Base-by-base conservation (phyloP, 1,140 invertebrate genomes). In the Drosophila sturtevanti region DNA sequence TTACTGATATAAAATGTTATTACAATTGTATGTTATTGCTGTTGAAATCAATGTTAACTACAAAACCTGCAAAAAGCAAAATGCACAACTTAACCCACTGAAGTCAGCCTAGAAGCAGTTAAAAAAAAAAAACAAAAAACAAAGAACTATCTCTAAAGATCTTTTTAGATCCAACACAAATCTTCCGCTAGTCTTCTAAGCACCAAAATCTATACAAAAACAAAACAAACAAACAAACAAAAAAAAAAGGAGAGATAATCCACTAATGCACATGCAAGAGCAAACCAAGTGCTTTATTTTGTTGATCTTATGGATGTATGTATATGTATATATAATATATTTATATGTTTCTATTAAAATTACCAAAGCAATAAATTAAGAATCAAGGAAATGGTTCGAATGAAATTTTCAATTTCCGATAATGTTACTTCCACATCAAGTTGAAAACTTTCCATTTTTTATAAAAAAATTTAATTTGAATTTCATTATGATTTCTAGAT, bases 101-200 rank as follows among this genome's bases (percentile, higher is more conserved):
- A 81, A 68, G 61, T 44, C 72, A 73, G 59, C 64, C 63, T 44
- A 70, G 38, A 59, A 58, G 44, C 63, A 58, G 56, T n/a, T n/a
- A n/a, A n/a, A n/a, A n/a, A n/a, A n/a, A n/a, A n/a, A n/a, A n/a
- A 48, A 61, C 63, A 51, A 56, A 68, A 56, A 31, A 62, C 21
- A 34, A 51, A 9, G 31, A 58, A 66, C 27, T 58, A 63, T 67
- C 35, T 61, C 51, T 48, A 24, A 24, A 31, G 27, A 31, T 31
- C 27, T 31, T 1, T 31, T 31, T 31, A 7, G 27, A 31, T 56
- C 41, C 41, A 37, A 71, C 63, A 52, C 51, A 31, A 68, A 89
- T 80, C 84, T 89, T 89, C 84, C 82, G 79, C 72, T 89, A 82
- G 82, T 71, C 22, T 35, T 41, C 60, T 87, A 87, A 89, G 75